Conservation (phyloP, 2,888 invertebrate genomes). For the Apotomis turbidana region DNA sequence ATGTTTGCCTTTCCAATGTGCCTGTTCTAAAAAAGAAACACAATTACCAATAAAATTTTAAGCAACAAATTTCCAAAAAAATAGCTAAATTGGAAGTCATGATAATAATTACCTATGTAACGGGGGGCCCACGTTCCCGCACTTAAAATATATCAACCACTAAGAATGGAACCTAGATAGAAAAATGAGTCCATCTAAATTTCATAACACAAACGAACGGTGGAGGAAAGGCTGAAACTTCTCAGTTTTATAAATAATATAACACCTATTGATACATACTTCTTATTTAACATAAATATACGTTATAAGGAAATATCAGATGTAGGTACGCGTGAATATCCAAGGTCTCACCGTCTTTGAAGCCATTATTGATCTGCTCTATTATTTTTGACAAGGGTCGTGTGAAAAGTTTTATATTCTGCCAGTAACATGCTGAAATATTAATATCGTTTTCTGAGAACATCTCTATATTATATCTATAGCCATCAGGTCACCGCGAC, state of each 20-base stretch:
- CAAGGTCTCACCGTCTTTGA: slow-evolving; percentile 17
- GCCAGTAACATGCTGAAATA: slow-evolving; percentile 30
- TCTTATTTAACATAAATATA: slow-evolving; percentile 24
- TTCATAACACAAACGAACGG: no score
- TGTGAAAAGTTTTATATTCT: slow-evolving; percentile 33
- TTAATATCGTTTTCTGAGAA: slow-evolving; percentile 38
- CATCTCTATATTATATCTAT: slow-evolving; percentile 62
- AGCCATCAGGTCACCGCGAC: slow-evolving; percentile 66
- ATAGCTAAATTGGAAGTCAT: no score
- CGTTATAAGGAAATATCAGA: slow-evolving; percentile 19
- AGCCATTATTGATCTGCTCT: slow-evolving; percentile 25
- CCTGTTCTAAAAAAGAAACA: no score
- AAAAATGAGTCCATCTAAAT: no score
- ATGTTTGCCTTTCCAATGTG: no score
- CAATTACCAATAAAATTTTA: no score
- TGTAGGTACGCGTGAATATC: slow-evolving; percentile 1
- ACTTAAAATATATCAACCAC: no score
- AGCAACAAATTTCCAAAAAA: no score
- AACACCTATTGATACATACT: neutral
- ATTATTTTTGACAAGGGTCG: slow-evolving; percentile 39
- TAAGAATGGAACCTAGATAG: no score
- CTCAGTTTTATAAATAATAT: neutral
- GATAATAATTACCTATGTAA: no score
- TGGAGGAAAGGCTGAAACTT: no score
- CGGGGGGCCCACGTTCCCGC: no score